Conservation (phyloP, 2,797 vertebrate genomes). For the Macrochelys suwanniensis region DNA sequence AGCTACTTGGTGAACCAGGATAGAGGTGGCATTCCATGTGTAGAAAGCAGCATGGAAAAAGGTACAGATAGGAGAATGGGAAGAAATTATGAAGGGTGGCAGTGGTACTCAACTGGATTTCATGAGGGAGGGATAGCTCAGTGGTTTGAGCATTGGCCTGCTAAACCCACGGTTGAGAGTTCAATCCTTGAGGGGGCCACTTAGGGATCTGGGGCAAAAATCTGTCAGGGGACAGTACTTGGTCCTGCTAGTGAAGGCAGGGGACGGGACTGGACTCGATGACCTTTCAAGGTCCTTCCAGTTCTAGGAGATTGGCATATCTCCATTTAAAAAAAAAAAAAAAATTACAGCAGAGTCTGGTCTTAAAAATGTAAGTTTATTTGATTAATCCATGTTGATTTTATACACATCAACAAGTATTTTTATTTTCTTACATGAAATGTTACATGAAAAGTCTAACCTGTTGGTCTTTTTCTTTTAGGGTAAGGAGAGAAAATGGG, state of each 20-base stretch:
- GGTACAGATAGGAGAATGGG: neutral
- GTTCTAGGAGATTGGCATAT: too few species aligned
- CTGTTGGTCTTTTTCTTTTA: neutral
- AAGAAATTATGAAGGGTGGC: neutral
- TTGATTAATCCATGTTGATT: neutral
- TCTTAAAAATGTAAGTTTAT: neutral
- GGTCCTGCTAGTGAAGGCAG: too few species aligned
- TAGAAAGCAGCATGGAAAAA: rapidly evolving
- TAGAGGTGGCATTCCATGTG: rapidly evolving
- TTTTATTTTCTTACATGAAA: too few species aligned
- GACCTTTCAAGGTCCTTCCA: too few species aligned
- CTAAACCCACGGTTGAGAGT: too few species aligned
- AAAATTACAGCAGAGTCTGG: neutral
- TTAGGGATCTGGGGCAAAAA: too few species aligned
- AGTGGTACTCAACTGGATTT: neutral
- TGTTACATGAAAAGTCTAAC: too few species aligned
- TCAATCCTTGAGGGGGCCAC: too few species aligned
- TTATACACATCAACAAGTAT: neutral
- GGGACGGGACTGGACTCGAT: too few species aligned
- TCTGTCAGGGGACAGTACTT: too few species aligned
- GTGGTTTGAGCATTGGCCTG: too few species aligned
- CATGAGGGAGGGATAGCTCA: neutral
- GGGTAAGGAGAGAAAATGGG: neutral
- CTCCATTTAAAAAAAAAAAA: too few species aligned
- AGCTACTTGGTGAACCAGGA: rapidly evolving